Percentiles rank a stretch among this genome's conserved stretches.
Evolutionary conservation across 2,888 invertebrate genomes (phyloP).

Genomic region (Hirtodrosophila confusa): DNA sequence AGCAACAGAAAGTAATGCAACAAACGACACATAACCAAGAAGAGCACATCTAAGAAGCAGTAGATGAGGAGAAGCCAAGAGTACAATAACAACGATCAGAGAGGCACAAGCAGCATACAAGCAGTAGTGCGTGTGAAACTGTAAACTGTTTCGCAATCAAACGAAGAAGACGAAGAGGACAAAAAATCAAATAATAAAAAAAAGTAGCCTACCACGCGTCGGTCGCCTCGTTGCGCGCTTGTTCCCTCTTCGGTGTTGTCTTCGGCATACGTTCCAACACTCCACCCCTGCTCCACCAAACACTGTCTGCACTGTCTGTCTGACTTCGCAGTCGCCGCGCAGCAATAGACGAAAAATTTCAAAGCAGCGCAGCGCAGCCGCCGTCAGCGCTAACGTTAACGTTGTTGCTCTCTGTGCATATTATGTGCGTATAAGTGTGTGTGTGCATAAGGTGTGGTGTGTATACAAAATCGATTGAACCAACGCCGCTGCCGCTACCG

Average conservation of each 20-base stretch:
- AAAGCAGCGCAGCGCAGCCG: conserved; percentile 39
- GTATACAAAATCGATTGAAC: conserved; percentile 71
- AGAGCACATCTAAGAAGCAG: conserved; percentile 12
- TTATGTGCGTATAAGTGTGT: conserved; percentile 14
- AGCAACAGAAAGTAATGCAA: conserved; percentile 15
- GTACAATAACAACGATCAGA: conserved; percentile 10
- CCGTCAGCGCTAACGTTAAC: conserved; percentile 20
- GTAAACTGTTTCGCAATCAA: conserved; percentile 49
- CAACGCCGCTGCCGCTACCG: conserved; percentile 19
- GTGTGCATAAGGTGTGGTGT: conserved; percentile 69
- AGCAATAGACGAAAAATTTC: conserved; percentile 44
- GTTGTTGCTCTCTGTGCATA: conserved; percentile 28
- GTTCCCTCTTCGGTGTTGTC: conserved; percentile 4
- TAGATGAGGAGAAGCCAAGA: neutral
- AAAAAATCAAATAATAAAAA: conserved; percentile 23
- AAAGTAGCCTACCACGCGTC: conserved; percentile 31
- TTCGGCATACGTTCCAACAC: conserved; percentile 3
- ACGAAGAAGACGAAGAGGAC: conserved; percentile 13
- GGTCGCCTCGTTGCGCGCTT: conserved; percentile 10
- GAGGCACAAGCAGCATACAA: conserved; percentile 5
- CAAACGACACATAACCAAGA: conserved; percentile 34
- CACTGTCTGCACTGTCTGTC: conserved; percentile 11
- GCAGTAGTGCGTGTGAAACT: conserved; percentile 41
- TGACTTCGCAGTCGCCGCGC: conserved; percentile 20
- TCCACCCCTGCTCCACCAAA: neutral